Evolutionary conservation across 2,113 vertebrate species (phyloP).

Genomic region (Cacatua alba): DNA sequence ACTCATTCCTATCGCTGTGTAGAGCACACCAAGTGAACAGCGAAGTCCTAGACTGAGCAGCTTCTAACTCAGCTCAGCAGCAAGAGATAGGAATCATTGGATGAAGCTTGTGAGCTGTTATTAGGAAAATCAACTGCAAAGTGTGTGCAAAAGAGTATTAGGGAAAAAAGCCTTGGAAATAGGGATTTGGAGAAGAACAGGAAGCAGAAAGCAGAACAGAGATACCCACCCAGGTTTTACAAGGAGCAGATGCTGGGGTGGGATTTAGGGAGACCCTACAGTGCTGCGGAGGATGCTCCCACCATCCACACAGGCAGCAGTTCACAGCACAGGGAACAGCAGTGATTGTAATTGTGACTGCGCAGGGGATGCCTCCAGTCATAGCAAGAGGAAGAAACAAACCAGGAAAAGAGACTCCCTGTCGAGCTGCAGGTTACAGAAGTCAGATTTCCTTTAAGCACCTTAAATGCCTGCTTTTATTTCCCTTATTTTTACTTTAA

Average conservation of each 20-base stretch:
- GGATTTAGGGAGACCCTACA: not conserved
- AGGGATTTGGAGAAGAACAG: not conserved
- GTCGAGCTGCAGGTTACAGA: not conserved
- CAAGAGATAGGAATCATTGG: not conserved
- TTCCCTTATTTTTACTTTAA: not conserved
- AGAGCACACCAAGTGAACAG: not conserved
- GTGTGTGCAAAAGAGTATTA: not conserved
- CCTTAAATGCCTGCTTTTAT: not conserved
- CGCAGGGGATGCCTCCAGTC: not conserved
- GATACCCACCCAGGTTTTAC: not conserved
- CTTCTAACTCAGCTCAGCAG: not conserved
- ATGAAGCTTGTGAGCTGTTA: accelerated
- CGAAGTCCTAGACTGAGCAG: not conserved
- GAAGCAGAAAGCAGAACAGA: conserved; percentile 33
- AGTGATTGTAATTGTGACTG: not conserved
- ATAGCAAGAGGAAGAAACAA: not conserved
- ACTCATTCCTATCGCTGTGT: not conserved
- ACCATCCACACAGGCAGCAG: not conserved
- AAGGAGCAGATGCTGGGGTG: not conserved
- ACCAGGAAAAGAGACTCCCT: not conserved
- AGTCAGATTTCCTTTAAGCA: not conserved
- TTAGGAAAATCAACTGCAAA: not conserved
- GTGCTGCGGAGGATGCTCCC: accelerated
- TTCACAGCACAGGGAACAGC: not conserved
- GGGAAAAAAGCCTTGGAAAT: not conserved